phyloP scores from a whole-genome alignment of 1,140 invertebrate genomes.

The Dryas iulia region DNA sequence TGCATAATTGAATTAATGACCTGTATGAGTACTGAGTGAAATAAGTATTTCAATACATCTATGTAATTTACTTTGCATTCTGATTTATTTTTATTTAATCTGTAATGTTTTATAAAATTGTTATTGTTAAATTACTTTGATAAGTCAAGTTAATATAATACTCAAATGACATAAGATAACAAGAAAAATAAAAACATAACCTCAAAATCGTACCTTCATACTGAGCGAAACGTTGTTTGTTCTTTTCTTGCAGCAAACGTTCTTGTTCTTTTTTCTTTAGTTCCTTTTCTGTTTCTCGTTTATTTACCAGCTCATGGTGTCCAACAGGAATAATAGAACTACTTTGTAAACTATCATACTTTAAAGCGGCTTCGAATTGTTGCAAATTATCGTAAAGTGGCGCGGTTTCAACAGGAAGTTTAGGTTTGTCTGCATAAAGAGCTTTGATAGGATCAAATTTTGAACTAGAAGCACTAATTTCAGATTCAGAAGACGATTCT shows the following conservation, averaged over 20 bases:
- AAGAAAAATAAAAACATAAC: conserved; percentile 52
- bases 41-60: not conserved
- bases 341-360: conserved; percentile 27
- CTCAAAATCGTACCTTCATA: conserved; percentile 61
- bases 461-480: conserved; percentile 83
- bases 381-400: conserved; percentile 83
- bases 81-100: too few species aligned
- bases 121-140: too few species aligned
- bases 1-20: not conserved
- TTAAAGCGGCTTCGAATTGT: conserved; percentile 79
- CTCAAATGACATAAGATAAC: not conserved
- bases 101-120: not conserved
- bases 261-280: conserved; percentile 46
- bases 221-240: conserved; percentile 60
- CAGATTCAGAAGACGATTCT: conserved; percentile 79
- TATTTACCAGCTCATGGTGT: conserved; percentile 39
- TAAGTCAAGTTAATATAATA: not conserved
- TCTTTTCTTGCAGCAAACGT: conserved; percentile 55
- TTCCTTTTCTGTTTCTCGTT: conserved; percentile 58
- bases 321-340: conserved; percentile 51
- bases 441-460: conserved; percentile 85
- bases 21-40: not conserved
- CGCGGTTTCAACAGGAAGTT: conserved; percentile 79
- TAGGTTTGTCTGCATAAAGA: conserved; percentile 81
- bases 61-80: too few species aligned